These are phyloP conservation scores for Porphyrio hochstetteri DNA, from an alignment of 2,113 vertebrate genomes.

Conservation along the genomic window DNA sequence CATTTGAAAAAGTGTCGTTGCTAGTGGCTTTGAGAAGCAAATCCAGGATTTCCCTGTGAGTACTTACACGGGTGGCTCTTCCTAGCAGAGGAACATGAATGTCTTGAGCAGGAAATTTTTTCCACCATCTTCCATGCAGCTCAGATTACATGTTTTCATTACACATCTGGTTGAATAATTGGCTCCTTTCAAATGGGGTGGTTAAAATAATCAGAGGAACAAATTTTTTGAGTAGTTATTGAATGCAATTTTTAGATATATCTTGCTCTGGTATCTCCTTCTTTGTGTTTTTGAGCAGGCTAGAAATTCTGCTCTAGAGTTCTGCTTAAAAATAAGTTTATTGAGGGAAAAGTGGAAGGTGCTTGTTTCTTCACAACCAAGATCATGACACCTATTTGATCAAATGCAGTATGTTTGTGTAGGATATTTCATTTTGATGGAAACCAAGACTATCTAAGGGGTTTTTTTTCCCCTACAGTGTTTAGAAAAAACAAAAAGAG, in stretches of 20 bases:
- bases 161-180: background rate
- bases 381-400: background rate
- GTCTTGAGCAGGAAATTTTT: background rate
- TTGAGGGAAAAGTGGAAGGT: background rate
- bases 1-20: fast-evolving
- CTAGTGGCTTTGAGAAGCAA: background rate
- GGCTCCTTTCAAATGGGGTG: background rate
- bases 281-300: background rate
- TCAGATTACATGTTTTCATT: background rate
- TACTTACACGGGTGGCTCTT: fast-evolving
- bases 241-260: background rate
- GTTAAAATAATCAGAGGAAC: background rate
- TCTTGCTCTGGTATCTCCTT: background rate
- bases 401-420: background rate
- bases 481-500: background rate
- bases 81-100: background rate
- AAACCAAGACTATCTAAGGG: background rate
- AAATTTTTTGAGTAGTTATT: background rate
- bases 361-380: background rate
- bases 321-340: background rate
- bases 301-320: background rate
- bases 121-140: background rate
- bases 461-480: background rate
- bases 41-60: background rate
- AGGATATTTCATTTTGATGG: background rate